Evolutionary conservation across 2,797 vertebrate species (phyloP).

Genomic region (Bucorvus abyssinicus): DNA sequence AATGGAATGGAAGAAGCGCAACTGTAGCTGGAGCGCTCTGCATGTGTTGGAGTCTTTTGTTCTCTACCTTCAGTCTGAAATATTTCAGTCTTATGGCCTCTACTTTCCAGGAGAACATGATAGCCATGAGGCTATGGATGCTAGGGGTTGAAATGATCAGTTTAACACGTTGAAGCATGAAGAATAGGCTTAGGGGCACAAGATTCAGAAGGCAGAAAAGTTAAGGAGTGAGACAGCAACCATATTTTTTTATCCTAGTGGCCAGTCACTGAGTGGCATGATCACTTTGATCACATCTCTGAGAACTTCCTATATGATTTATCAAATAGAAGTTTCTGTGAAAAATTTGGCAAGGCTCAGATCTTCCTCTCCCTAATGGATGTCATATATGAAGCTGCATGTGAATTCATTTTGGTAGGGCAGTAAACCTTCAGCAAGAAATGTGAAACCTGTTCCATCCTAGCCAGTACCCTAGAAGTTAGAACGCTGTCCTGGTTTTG

Average conservation of each 20-base stretch:
- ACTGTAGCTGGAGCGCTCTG: not conserved
- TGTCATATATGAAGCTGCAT: not conserved
- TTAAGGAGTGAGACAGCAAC: not conserved
- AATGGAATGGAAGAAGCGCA: not conserved
- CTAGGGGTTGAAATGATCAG: not conserved
- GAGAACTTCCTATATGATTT: not conserved
- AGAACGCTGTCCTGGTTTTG: not conserved
- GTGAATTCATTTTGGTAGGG: not conserved
- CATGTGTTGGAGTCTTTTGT: not conserved
- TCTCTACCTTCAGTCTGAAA: not conserved
- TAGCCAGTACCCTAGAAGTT: not conserved
- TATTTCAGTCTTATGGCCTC: not conserved
- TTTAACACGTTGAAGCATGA: not conserved
- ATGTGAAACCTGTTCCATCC: fast-evolving
- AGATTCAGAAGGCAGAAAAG: not conserved
- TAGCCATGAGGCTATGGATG: not conserved
- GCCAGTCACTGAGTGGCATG: not conserved
- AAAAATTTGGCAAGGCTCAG: not conserved
- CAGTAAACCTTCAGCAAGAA: not conserved
- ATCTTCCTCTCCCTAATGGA: not conserved
- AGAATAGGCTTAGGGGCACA: not conserved
- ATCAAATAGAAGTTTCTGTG: not conserved
- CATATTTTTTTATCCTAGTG: not conserved
- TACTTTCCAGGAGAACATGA: not conserved
- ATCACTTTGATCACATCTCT: not conserved